Evolutionary conservation across 2,113 vertebrate genomes (phyloP).

Genomic region (Anarrhichthys ocellatus): DNA sequence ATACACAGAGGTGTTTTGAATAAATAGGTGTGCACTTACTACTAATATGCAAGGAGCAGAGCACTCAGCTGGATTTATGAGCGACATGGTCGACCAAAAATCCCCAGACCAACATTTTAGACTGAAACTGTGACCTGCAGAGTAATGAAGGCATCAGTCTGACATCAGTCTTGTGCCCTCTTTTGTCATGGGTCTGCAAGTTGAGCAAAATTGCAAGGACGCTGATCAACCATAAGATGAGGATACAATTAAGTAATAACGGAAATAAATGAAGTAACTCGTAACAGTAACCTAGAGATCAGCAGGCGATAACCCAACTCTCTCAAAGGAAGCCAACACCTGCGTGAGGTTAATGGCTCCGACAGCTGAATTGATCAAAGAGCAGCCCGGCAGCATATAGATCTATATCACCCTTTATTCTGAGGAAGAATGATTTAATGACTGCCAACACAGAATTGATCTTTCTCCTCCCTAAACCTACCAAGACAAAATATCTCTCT

Average conservation of each 20-base stretch:
- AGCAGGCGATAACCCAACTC: slow-evolving; percentile 1
- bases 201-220: background rate
- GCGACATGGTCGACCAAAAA: background rate
- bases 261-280: background rate
- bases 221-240: slow-evolving; percentile 17
- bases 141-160: slow-evolving; percentile 22
- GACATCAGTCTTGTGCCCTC: background rate
- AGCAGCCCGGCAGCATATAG: background rate
- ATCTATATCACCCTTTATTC: slow-evolving; percentile 10
- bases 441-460: slow-evolving; percentile 37
- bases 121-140: slow-evolving; percentile 20
- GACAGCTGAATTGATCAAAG: slow-evolving; percentile 28
- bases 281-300: slow-evolving; percentile 29
- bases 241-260: slow-evolving; percentile 16
- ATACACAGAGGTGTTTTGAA: background rate
- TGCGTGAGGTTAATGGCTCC: slow-evolving; percentile 35
- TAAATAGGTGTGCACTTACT: slow-evolving; percentile 24
- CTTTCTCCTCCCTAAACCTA: background rate
- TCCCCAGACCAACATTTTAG: background rate
- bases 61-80: slow-evolving; percentile 26
- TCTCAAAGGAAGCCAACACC: slow-evolving; percentile 13
- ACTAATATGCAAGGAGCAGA: slow-evolving; percentile 8
- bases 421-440: slow-evolving; percentile 41
- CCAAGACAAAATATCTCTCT: background rate
- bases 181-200: slow-evolving; percentile 5